phyloP scores from a whole-genome alignment of 2,113 vertebrate species.

The Misgurnus mizolepis region DNA sequence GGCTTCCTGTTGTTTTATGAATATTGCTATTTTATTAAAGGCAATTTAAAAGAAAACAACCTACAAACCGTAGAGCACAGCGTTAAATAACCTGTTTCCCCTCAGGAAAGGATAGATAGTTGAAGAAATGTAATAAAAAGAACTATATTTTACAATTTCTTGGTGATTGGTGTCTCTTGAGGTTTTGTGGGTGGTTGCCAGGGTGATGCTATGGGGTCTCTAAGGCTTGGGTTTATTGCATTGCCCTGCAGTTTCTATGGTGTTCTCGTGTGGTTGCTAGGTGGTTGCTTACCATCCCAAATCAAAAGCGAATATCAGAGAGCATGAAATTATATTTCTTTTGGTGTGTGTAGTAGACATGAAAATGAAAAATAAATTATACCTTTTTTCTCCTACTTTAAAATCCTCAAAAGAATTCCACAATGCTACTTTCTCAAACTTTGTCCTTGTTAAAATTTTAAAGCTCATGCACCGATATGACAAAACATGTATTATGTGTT shows the following conservation, averaged over 20 bases:
- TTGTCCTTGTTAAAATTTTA: constrained; percentile 24
- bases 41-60: not conserved
- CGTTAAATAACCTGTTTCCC: not conserved
- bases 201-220: too few relatives aligned
- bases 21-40: not conserved
- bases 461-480: constrained; percentile 61
- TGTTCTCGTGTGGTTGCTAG: too few relatives aligned
- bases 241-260: too few relatives aligned
- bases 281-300: not conserved
- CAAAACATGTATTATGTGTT: constrained; percentile 63
- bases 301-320: not conserved
- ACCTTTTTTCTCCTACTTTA: not conserved
- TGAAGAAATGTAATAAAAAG: not conserved
- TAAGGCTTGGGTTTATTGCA: too few relatives aligned
- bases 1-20: not conserved
- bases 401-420: constrained; percentile 17
- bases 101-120: not conserved
- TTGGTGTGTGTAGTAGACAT: not conserved
- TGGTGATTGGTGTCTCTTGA: too few relatives aligned
- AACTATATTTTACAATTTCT: not conserved
- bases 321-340: not conserved
- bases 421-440: not conserved
- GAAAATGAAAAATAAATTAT: not conserved
- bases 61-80: not conserved
- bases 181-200: too few relatives aligned